Percentiles rank a stretch among this genome's conserved stretches.
phyloP scores from a whole-genome alignment of 2,888 invertebrate genomes.

The Ochropleura plecta region DNA sequence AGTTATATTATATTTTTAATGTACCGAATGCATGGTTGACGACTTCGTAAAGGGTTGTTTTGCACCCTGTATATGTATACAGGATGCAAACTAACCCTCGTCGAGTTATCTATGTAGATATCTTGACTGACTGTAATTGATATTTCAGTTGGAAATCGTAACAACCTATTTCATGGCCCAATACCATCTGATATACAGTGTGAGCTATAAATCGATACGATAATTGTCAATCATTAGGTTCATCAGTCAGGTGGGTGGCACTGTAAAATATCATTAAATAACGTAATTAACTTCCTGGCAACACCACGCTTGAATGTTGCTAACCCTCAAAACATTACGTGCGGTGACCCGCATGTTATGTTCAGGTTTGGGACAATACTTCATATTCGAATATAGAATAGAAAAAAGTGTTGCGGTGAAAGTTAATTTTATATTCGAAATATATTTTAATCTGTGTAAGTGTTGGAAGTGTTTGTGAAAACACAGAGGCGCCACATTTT shows the following conservation, averaged over 20 bases:
- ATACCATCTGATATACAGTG: constrained; percentile 16
- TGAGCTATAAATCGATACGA: constrained; percentile 41
- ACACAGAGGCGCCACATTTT: constrained; percentile 12
- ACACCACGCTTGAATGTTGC: constrained; percentile 59
- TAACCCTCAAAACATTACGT: constrained; percentile 57
- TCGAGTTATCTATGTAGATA: neutral
- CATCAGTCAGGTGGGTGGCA: constrained; percentile 60
- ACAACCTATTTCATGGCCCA: constrained; percentile 27
- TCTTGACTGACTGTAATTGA: neutral
- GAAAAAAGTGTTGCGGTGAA: constrained; percentile 32
- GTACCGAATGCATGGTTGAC: too few species aligned
- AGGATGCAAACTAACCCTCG: too few species aligned
- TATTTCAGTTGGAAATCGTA: constrained; percentile 14
- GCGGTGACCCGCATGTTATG: constrained; percentile 49
- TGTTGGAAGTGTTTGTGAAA: constrained; percentile 20
- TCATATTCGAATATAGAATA: constrained; percentile 25
- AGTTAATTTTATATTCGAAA: constrained; percentile 36
- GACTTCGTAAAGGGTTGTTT: too few species aligned
- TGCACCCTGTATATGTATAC: too few species aligned
- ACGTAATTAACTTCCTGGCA: constrained; percentile 64
- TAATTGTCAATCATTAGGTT: constrained; percentile 68
- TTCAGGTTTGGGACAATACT: constrained; percentile 44
- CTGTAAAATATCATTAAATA: constrained; percentile 67
- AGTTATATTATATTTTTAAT: too few species aligned
- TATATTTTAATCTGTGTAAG: constrained; percentile 35